Percentiles rank a stretch among this genome's conserved stretches.
Conservation (phyloP, 2,888 invertebrate genomes). For the Macropis europaea region DNA sequence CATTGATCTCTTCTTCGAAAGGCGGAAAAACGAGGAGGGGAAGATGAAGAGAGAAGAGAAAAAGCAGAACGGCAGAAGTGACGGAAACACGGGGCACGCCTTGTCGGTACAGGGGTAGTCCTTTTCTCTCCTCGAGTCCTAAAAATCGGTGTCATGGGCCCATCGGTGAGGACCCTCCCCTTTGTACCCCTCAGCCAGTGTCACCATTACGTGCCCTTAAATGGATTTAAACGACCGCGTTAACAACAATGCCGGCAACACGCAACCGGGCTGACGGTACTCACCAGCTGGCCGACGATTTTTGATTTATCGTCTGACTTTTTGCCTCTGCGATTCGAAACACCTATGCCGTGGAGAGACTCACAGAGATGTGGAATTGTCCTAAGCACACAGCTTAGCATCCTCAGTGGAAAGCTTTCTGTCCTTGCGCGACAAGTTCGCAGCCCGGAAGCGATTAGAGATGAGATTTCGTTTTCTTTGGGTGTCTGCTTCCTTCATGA, state of each 20-base stretch:
- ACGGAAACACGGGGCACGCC: slow-evolving; percentile 70
- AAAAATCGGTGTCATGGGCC: slow-evolving; percentile 35
- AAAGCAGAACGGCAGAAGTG: slow-evolving; percentile 34
- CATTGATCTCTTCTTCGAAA: slow-evolving; percentile 60
- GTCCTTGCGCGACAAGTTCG: slow-evolving; percentile 1
- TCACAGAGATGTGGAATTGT: slow-evolving; percentile 12
- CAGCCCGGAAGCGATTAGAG: not conserved
- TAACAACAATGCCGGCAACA: slow-evolving; percentile 59
- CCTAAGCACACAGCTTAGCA: slow-evolving; percentile 56
- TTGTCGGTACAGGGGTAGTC: slow-evolving; percentile 51
- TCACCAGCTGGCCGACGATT: slow-evolving; percentile 60
- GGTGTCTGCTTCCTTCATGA: too few species aligned
- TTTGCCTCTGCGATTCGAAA: slow-evolving; percentile 18
- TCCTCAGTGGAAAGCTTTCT: slow-evolving; percentile 11
- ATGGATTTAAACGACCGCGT: slow-evolving; percentile 68
- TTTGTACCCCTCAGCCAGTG: slow-evolving; percentile 14
- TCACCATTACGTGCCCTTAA: slow-evolving; percentile 55
- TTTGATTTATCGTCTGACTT: slow-evolving; percentile 64
- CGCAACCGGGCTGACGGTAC: slow-evolving; percentile 55
- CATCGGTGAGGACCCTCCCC: slow-evolving; percentile 38
- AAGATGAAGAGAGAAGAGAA: not conserved
- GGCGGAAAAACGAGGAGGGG: slow-evolving; percentile 21
- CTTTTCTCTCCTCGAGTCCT: slow-evolving; percentile 38
- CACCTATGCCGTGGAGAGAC: not conserved
- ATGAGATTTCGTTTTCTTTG: not conserved